These are phyloP conservation scores for Camptogramma bilineatum DNA, from an alignment of 2,888 invertebrate species.

Conservation along the genomic window DNA sequence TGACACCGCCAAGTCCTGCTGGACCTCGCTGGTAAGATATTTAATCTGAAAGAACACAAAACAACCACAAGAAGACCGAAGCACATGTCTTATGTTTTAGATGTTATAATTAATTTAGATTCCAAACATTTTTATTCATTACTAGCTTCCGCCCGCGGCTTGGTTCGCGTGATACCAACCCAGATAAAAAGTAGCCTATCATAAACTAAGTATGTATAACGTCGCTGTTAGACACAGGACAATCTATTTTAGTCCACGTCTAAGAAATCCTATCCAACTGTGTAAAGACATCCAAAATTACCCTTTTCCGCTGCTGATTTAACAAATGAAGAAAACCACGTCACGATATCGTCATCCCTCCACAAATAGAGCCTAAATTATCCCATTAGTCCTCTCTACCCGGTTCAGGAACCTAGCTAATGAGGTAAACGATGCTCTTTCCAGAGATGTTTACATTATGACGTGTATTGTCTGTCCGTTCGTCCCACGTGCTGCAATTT, in stretches of 20 bases:
- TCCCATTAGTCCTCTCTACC: constrained; percentile 50
- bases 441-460: constrained; percentile 51
- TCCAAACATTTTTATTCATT: too few species aligned
- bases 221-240: not conserved
- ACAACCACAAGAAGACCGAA: too few species aligned
- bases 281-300: constrained; percentile 34
- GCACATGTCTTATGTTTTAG: too few species aligned
- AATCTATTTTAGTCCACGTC: constrained; percentile 14
- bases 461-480: constrained; percentile 21
- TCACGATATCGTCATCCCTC: constrained; percentile 38
- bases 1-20: constrained; percentile 88
- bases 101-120: too few species aligned
- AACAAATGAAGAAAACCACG: constrained; percentile 40
- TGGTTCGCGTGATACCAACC: too few species aligned
- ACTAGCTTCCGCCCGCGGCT: too few species aligned
- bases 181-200: too few species aligned
- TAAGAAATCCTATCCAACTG: constrained; percentile 21
- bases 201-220: too few species aligned
- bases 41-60: constrained; percentile 44
- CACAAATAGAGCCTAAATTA: constrained; percentile 57
- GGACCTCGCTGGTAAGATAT: constrained; percentile 91
- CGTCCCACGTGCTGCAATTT: constrained; percentile 32
- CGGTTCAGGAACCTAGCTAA: constrained; percentile 57
- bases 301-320: constrained; percentile 38
- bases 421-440: constrained; percentile 56